Evolutionary conservation across 1,140 invertebrate genomes (phyloP).

Genomic region (Drosophila watanabei): DNA sequence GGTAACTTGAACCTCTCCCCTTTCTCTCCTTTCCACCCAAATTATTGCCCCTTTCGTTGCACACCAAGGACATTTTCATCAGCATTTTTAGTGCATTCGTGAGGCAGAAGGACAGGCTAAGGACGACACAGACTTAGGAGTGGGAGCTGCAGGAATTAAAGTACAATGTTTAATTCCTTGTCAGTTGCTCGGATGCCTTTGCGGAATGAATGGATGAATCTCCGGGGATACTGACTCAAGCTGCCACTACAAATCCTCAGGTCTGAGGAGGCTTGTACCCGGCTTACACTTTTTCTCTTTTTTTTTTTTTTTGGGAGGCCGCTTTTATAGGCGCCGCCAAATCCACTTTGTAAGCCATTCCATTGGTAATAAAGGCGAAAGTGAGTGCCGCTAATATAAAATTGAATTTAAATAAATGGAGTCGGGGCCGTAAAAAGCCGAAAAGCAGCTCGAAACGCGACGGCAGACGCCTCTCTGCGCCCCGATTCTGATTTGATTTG

Average conservation of each 20-base stretch:
- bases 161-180: conserved; percentile 26
- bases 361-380: conserved; percentile 67
- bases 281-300: conserved; percentile 9
- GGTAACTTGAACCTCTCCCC: background rate
- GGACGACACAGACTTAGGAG: conserved; percentile 5
- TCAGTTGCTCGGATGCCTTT: conserved; percentile 37
- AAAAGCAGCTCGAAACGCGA: conserved; percentile 37
- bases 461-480: conserved; percentile 15
- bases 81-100: conserved; percentile 46
- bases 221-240: conserved; percentile 5
- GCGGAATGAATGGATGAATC: conserved; percentile 32
- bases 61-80: conserved; percentile 46
- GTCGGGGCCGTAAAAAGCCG: conserved; percentile 69
- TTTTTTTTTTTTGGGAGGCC: conserved; percentile 1
- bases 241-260: conserved; percentile 27
- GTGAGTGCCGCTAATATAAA: conserved; percentile 79
- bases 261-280: conserved; percentile 7
- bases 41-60: conserved; percentile 26
- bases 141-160: conserved; percentile 7
- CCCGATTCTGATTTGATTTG: conserved; percentile 79
- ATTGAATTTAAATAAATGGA: conserved; percentile 84
- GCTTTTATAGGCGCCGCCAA: conserved; percentile 61
- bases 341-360: conserved; percentile 80
- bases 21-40: background rate
- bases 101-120: conserved; percentile 11